A percentile compares a stretch with the other conserved stretches of the same genome.
phyloP scores from a whole-genome alignment of 2,113 vertebrate species.

The Stegostoma tigrinum region DNA sequence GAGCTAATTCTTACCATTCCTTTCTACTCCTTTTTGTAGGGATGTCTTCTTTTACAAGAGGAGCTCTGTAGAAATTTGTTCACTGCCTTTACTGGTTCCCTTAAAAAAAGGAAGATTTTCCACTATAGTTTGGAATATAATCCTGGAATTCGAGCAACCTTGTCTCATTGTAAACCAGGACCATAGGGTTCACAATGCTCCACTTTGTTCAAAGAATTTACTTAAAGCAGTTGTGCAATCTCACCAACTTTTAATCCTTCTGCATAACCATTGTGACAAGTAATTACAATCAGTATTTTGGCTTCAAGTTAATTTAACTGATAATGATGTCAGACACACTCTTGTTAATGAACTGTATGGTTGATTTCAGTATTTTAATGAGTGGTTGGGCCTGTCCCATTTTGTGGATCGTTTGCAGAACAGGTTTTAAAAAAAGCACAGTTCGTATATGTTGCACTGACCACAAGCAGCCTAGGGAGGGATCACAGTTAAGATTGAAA shows the following conservation, averaged over 20 bases:
- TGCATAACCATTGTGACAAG: neutral
- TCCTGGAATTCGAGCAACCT: neutral
- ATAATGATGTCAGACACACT: neutral
- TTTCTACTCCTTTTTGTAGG: neutral
- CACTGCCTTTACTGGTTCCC: neutral
- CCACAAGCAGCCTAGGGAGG: neutral
- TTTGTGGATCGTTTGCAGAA: neutral
- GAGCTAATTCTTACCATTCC: neutral
- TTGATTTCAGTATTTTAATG: neutral
- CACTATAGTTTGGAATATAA: neutral
- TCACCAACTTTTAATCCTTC: neutral
- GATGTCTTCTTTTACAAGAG: neutral
- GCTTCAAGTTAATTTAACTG: neutral
- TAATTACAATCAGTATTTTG: conserved; percentile 1
- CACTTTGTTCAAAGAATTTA: neutral
- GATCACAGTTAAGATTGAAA: neutral
- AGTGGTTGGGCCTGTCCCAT: neutral
- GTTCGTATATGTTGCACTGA: neutral
- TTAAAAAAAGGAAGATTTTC: too few species aligned
- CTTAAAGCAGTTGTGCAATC: neutral
- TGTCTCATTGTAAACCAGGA: neutral
- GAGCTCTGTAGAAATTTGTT: neutral
- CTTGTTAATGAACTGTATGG: neutral
- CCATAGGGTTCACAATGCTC: neutral
- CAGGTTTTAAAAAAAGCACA: neutral